Evolutionary conservation across 2,113 vertebrate genomes (phyloP).

Genomic region (Gracilinanus agilis): DNA sequence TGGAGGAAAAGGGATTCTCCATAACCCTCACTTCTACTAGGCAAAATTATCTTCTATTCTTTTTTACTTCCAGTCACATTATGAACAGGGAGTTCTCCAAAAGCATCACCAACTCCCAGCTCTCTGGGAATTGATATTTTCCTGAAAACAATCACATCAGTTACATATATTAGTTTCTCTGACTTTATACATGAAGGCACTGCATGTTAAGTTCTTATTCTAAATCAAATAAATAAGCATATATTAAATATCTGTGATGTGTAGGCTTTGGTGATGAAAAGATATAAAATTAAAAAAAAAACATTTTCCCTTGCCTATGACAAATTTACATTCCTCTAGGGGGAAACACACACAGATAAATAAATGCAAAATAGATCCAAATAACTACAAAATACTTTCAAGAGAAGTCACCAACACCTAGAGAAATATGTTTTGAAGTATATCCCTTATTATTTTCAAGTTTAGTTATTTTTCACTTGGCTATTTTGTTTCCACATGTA

Average conservation of each 20-base stretch:
- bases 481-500: background rate
- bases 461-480: background rate
- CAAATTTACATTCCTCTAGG: background rate
- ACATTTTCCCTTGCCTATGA: background rate
- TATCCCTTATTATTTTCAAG: background rate
- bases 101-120: background rate
- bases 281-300: background rate
- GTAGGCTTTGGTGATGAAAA: background rate
- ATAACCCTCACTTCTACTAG: background rate
- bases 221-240: background rate
- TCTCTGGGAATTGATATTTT: background rate
- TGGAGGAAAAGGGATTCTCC: background rate
- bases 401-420: rapidly evolving
- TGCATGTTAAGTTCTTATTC: background rate
- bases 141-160: background rate
- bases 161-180: background rate
- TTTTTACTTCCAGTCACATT: background rate
- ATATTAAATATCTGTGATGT: background rate
- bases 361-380: background rate
- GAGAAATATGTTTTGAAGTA: background rate
- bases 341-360: background rate
- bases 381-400: background rate
- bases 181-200: background rate
- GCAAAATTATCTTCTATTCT: background rate
- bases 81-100: background rate